Conservation (phyloP, 2,888 invertebrate genomes). For the Epirrhoe tristata region DNA sequence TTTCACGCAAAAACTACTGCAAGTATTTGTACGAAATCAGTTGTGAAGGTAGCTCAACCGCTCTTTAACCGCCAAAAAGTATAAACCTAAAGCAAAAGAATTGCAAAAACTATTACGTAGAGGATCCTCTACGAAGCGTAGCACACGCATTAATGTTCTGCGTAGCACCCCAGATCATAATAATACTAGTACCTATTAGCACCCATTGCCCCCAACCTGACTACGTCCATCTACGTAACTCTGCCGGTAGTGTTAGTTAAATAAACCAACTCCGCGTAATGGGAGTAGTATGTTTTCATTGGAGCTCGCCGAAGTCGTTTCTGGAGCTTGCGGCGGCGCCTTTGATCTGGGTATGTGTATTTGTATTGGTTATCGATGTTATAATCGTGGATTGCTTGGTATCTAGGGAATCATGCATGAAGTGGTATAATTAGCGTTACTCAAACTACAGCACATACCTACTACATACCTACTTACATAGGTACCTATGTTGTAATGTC, state of each 20-base stretch:
- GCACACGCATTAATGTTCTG: background rate
- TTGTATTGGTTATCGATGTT: constrained; percentile 31
- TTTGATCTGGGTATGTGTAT: constrained; percentile 41
- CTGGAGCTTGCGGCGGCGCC: constrained; percentile 43
- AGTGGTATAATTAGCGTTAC: background rate
- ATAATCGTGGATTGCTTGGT: constrained; percentile 25
- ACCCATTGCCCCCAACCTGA: constrained; percentile 3
- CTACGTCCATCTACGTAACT: constrained; percentile 15
- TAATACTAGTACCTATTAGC: background rate
- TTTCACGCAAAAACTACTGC: too few species aligned
- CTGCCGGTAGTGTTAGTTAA: constrained; percentile 39
- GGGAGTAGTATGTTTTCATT: constrained; percentile 41
- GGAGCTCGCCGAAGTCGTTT: constrained; percentile 27
- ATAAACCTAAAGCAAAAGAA: background rate
- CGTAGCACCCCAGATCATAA: background rate
- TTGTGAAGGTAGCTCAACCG: too few species aligned
- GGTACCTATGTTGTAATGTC: too few species aligned
- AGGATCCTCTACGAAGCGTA: background rate
- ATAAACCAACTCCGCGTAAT: constrained; percentile 41
- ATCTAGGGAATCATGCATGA: constrained; percentile 8
- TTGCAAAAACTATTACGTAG: background rate
- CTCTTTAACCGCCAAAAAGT: background rate
- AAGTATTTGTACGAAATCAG: too few species aligned
- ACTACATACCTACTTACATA: too few species aligned
- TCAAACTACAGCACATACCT: background rate